Base-by-base conservation (phyloP, 2,888 invertebrate genomes). In the Tetragonula carbonaria region DNA sequence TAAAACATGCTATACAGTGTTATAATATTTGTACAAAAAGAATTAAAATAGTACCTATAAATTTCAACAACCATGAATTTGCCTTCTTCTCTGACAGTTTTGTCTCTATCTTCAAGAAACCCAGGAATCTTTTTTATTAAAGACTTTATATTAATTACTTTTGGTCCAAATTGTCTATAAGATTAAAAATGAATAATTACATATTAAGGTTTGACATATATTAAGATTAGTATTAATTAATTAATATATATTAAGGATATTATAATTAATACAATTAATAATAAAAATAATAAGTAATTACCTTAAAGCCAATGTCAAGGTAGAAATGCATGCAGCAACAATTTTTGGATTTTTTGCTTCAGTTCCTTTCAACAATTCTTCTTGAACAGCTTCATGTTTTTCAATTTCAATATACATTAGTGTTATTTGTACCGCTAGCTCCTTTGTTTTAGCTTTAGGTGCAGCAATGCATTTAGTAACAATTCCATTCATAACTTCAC, bases 301-400 rank as follows among this genome's bases (percentile, higher is more conserved):
- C 95, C 95, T 97, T 50, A 99, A 95, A 0, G 98, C 97, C 66
- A 96, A 96, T 45, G 97, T 97, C 13, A 97, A 95, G 0, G 97
- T 96, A 11, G 96, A 95, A 3, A 98, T 96, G 94, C 98, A 98
- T 0, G 97, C 98, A 0, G 97, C 95, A 0, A 98, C 98, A 83
- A 98, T 98, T 95, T 99, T 99, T 0, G 99, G 99, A 95, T 99
- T 99, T 95, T 99, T 99, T 90, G 98, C 98, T 67, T 98, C 98
- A 95, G 98, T 97, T 57, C 99, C 99, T 95, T 99, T 99, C 33
- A 98, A 95, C 2, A 99, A 95, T 94, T 99, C 99, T 88, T 99
- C 99, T 90, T 97, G 95, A 0, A 98, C 98, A 18, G 96, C 95
- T 87, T 99, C 99, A 84, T 98, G 97, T 93, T 98, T 99, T 93